These are phyloP conservation scores for Amia ocellicauda DNA, from an alignment of 2,113 vertebrate genomes.

Conservation along the genomic window DNA sequence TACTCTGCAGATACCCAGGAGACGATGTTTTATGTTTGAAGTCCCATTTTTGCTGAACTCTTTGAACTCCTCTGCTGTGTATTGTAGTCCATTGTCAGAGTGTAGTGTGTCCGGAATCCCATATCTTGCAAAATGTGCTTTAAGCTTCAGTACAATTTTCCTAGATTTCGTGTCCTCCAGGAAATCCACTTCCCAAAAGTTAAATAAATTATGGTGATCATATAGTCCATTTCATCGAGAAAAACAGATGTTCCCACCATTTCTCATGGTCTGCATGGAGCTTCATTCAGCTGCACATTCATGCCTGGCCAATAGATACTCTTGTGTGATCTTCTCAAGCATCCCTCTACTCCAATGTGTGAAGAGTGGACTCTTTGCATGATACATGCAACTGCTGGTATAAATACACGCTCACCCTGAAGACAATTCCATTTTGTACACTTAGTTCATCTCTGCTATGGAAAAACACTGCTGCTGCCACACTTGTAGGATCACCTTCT, in stretches of 20 bases:
- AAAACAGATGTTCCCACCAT: not conserved
- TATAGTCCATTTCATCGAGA: conserved; percentile 8
- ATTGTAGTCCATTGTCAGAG: not conserved
- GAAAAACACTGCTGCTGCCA: not conserved
- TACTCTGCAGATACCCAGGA: conserved; percentile 8
- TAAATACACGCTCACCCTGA: not conserved
- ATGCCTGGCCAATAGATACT: not conserved
- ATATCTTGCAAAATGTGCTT: not conserved
- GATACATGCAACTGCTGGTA: not conserved
- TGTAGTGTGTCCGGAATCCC: conserved; percentile 2
- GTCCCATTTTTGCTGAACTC: not conserved
- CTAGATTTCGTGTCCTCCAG: not conserved
- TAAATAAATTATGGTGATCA: conserved; percentile 7
- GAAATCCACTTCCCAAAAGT: conserved; percentile 2
- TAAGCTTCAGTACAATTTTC: conserved; percentile 5
- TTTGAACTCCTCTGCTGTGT: not conserved
- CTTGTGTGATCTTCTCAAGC: not conserved
- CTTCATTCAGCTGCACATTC: not conserved
- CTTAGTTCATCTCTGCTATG: not conserved
- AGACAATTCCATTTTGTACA: not conserved
- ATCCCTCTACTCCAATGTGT: not conserved
- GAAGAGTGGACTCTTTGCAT: not conserved
- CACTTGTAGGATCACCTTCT: not conserved
- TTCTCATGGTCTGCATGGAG: not conserved
- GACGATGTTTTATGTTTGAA: conserved; percentile 9